A percentile compares a stretch with the other conserved stretches of the same genome.
Evolutionary conservation across 2,888 invertebrate species (phyloP).

Genomic region (Thalpophila matura): DNA sequence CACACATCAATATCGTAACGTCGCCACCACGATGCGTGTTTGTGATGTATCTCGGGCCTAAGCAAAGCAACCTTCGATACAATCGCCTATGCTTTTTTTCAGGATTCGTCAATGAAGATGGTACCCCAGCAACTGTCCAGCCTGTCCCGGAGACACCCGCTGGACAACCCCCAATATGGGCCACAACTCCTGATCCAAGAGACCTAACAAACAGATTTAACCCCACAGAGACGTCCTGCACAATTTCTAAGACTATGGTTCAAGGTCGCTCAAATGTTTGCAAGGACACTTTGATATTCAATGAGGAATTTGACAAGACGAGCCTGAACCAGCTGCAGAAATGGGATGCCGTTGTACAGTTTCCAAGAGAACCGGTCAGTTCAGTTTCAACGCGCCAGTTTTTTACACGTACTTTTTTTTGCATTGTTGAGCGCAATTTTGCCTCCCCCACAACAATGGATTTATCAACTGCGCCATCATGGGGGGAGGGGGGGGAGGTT

Average conservation of each 20-base stretch:
- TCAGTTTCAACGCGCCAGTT: no score
- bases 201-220: background rate
- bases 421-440: no score
- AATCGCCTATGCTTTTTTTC: background rate
- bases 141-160: no score
- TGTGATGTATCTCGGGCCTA: no score
- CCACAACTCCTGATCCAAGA: no score
- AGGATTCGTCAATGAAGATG: conserved; percentile 76
- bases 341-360: conserved; percentile 90
- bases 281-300: conserved; percentile 71
- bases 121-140: background rate
- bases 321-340: conserved; percentile 73
- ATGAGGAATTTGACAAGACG: conserved; percentile 27
- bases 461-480: no score
- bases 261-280: conserved; percentile 64
- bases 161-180: background rate
- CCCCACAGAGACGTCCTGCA: background rate
- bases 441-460: no score
- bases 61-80: background rate
- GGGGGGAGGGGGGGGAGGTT: no score
- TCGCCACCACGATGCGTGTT: no score
- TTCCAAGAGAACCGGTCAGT: conserved; percentile 91
- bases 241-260: conserved; percentile 19
- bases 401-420: no score
- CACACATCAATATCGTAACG: no score